These are phyloP conservation scores for Pseudopipra pipra DNA, from an alignment of 2,113 vertebrate genomes.

Conservation along the genomic window DNA sequence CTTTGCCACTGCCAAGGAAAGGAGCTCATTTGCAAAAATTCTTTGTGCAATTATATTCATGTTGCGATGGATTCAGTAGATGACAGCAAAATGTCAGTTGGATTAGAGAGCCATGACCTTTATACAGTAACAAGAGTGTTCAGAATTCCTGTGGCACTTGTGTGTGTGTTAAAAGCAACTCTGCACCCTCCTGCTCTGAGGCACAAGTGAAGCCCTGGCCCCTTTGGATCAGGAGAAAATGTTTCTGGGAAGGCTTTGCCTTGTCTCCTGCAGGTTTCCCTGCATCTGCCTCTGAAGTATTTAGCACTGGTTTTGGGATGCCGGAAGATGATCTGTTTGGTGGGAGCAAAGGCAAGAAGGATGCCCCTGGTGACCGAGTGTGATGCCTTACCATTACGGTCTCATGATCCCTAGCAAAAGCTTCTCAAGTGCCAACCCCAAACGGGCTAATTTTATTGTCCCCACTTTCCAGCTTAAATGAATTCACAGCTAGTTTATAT, in stretches of 20 bases:
- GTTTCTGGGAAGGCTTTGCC: background rate
- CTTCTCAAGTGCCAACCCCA: background rate
- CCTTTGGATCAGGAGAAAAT: background rate
- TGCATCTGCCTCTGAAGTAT: background rate
- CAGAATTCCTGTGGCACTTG: background rate
- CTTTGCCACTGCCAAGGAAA: background rate
- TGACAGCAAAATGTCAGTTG: background rate
- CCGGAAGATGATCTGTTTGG: background rate
- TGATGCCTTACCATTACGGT: background rate
- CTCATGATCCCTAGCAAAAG: background rate
- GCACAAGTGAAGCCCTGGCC: background rate
- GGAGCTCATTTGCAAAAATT: background rate
- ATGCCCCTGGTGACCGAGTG: fast-evolving
- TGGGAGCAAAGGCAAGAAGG: background rate
- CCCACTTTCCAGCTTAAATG: background rate
- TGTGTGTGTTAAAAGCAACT: background rate
- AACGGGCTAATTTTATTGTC: background rate
- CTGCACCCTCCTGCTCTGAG: background rate
- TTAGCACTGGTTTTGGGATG: background rate
- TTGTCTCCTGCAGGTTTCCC: background rate
- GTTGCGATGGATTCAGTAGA: background rate
- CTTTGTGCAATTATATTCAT: background rate
- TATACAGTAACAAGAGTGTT: background rate
- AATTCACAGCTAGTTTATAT: background rate
- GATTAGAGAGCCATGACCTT: background rate